Evolutionary conservation across 2,888 invertebrate genomes (phyloP).

Genomic region (Julus scandinavius): DNA sequence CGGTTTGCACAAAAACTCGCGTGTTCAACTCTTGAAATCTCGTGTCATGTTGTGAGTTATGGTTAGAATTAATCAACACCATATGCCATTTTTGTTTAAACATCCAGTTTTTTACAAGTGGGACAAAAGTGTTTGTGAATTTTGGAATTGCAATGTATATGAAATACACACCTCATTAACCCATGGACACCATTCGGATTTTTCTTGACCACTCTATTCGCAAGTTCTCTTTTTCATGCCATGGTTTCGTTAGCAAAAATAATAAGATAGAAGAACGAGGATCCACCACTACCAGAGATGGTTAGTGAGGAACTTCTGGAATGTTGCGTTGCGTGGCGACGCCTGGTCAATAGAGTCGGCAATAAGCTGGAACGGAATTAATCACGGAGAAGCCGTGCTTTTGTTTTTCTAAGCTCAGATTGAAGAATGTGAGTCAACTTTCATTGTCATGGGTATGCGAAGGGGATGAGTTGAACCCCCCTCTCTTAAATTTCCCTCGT

Average conservation of each 20-base stretch:
- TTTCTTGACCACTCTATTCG: too few relatives aligned
- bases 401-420: slow-evolving; percentile 30
- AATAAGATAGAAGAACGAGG: not conserved
- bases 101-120: too few relatives aligned
- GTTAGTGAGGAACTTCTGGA: not conserved
- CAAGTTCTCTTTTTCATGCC: too few relatives aligned
- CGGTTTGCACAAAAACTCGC: not conserved
- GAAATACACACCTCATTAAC: too few relatives aligned
- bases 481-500: not conserved
- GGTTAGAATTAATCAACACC: too few relatives aligned
- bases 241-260: not conserved
- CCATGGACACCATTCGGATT: too few relatives aligned
- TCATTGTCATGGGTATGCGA: not conserved
- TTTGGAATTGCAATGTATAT: too few relatives aligned
- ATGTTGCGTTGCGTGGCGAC: slow-evolving; percentile 6
- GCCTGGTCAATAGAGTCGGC: slow-evolving; percentile 21
- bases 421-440: slow-evolving; percentile 45
- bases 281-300: not conserved
- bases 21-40: too few relatives aligned
- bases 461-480: not conserved
- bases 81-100: too few relatives aligned
- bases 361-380: slow-evolving; percentile 34
- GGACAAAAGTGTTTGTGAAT: too few relatives aligned
- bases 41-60: too few relatives aligned
- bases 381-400: not conserved